Conservation (phyloP, 2,113 vertebrate genomes). For the Phylloscopus trochiloides region DNA sequence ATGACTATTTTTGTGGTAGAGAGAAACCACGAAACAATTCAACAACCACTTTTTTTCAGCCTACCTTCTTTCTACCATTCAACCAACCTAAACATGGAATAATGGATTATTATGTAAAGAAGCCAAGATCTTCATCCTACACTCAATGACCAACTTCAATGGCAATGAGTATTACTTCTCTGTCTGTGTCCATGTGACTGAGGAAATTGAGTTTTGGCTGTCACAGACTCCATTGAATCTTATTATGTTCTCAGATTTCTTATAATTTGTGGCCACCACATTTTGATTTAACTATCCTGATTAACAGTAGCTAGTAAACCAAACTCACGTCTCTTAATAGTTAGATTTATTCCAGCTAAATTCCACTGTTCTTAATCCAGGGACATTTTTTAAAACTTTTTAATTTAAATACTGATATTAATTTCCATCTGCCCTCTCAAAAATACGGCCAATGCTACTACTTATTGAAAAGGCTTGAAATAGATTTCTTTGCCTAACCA, state of each 20-base stretch:
- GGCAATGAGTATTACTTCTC: not conserved
- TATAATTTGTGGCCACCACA: not conserved
- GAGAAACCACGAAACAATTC: not conserved
- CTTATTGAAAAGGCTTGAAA: not conserved
- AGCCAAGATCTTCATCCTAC: not conserved
- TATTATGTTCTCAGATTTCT: not conserved
- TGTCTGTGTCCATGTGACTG: not conserved
- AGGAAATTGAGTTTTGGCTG: not conserved
- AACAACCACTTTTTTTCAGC: not conserved
- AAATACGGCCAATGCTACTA: not conserved
- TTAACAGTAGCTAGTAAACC: not conserved
- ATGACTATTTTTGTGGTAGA: not conserved
- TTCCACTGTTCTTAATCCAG: not conserved
- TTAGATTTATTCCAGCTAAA: not conserved
- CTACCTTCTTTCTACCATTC: not conserved
- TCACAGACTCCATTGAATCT: not conserved
- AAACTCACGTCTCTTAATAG: not conserved
- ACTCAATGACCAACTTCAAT: accelerated
- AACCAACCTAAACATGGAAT: not conserved
- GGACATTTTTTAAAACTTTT: not conserved
- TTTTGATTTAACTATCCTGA: not conserved
- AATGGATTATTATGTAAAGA: not conserved
- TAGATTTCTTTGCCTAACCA: not conserved
- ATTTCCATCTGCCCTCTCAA: not conserved
- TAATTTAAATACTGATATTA: not conserved